Conservation (phyloP, 2,113 vertebrate species). For the Pelusios castaneus region DNA sequence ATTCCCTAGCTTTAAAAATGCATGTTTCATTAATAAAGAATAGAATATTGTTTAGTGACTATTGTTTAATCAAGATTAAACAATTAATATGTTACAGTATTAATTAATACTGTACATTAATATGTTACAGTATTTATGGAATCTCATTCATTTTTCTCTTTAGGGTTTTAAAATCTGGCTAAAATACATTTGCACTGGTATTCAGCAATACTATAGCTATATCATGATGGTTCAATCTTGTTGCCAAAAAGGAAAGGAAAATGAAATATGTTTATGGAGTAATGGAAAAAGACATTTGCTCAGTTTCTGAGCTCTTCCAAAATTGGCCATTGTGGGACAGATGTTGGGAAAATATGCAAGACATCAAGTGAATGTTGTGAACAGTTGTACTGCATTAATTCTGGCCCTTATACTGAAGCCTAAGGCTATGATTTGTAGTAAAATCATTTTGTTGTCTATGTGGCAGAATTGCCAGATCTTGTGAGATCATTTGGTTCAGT, state of each 20-base stretch:
- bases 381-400: background rate
- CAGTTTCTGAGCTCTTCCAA: background rate
- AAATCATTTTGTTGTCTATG: background rate
- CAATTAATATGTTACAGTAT: background rate
- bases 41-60: background rate
- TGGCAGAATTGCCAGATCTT: background rate
- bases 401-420: background rate
- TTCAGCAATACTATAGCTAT: background rate
- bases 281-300: background rate
- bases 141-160: background rate
- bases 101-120: background rate
- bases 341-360: background rate
- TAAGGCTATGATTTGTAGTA: background rate
- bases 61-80: background rate
- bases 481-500: background rate
- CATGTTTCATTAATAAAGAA: background rate
- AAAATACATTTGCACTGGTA: background rate
- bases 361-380: background rate
- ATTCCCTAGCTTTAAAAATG: conserved; percentile 1
- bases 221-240: background rate
- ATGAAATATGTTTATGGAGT: background rate
- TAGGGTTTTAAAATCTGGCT: background rate
- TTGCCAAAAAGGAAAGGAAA: background rate
- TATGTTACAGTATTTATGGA: background rate
- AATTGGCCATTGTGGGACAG: background rate